These are phyloP conservation scores for Calidris pygmaea DNA, from an alignment of 2,113 vertebrate species.

Conservation along the genomic window DNA sequence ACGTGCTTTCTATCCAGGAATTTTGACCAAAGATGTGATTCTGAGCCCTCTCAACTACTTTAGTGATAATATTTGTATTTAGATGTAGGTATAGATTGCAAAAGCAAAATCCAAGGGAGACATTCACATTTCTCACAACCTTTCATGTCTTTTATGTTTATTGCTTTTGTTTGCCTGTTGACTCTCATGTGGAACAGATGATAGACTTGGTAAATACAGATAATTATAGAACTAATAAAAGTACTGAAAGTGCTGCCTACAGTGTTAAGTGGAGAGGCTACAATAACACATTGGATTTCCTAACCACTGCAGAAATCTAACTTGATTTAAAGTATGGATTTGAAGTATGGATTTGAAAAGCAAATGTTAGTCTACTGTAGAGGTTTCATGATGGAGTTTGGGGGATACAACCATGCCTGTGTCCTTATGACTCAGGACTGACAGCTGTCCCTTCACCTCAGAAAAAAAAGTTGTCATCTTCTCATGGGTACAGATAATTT, in stretches of 20 bases:
- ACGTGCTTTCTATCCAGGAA: not conserved
- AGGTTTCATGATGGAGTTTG: not conserved
- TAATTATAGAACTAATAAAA: not conserved
- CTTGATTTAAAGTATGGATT: not conserved
- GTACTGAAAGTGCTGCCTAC: not conserved
- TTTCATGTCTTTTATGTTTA: not conserved
- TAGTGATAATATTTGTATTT: not conserved
- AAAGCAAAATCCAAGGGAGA: not conserved
- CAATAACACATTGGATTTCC: not conserved
- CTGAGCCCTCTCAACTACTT: not conserved
- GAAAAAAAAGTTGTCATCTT: accelerated
- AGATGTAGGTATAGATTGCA: not conserved
- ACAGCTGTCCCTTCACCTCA: not conserved
- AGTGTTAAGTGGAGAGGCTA: not conserved
- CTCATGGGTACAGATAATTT: not conserved
- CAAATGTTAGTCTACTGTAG: not conserved
- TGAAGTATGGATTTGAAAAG: not conserved
- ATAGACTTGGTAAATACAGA: not conserved
- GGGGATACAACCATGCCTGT: accelerated
- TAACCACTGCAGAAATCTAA: not conserved
- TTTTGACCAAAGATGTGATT: not conserved
- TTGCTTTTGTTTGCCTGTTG: not conserved
- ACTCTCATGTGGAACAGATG: not conserved
- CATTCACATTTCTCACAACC: not conserved
- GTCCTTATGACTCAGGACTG: not conserved